Base-by-base conservation (phyloP, 2,888 invertebrate species). In the Tachystola acroxantha region DNA sequence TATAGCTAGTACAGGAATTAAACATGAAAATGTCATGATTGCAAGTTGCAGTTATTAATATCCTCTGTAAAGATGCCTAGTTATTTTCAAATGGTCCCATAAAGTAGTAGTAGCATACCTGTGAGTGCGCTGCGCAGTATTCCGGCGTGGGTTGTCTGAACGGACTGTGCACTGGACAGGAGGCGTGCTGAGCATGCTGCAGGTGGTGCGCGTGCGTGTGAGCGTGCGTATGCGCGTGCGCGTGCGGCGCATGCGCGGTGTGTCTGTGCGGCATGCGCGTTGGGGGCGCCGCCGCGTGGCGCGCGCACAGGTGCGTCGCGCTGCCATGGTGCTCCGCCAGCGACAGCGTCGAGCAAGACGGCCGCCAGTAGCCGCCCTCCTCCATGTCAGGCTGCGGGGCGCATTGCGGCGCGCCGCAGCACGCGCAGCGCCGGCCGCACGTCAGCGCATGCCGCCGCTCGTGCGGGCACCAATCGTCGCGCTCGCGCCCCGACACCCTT, bases 121-220 rank as follows among this genome's bases (percentile, higher is more conserved):
- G 86, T 49, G 85, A 75, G 57, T 85, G 85, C 27, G 84, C 84
- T 10, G 85, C 85, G 57, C 86, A 86, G 50, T 77, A 86, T 44
- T 86, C 85, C 27, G 86, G 86, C 54, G 84, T 77, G 13, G 84
- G 85, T 54, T 91, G 92, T 47, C 93, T 84, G 71, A 91, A 93
- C 14, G 93, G 93, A 62, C 92, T 93, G 80, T 93, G 93, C 61
- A 93, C 92, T 31, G 93, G 93, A 62, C 93, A 93, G 61, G 90
- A 88, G 79, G 70, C 57, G 53, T 77, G 78, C 44, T 72, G 71
- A 59, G 75, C 85, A 80, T 70, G 79, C 63, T 61, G 81, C 56
- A 68, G 64, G 56, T 75, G 88, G 52, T 74, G 84, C 56, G 71
- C 72, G 57, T 78, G 74, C 74, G 84, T 58, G 70, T 88, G 68